Conservation (phyloP, 2,797 vertebrate genomes). For the Acipenser oxyrinchus region DNA sequence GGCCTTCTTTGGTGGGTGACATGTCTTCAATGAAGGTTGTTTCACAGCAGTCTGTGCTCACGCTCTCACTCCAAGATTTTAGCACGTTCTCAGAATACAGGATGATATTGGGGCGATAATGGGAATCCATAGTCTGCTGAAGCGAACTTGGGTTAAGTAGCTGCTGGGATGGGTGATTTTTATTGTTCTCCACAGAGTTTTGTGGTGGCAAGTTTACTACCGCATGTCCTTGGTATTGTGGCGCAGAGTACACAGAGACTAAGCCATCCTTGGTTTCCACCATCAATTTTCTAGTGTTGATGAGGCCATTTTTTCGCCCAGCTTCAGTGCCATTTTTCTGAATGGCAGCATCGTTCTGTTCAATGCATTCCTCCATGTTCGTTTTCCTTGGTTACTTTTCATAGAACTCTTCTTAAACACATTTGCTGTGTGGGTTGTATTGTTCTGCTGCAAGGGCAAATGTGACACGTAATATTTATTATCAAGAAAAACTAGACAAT, state of each 20-base stretch:
- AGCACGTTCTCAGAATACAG: conserved; percentile 74
- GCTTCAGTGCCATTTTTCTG: conserved; percentile 45
- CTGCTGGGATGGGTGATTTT: conserved; percentile 59
- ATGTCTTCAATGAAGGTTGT: conserved; percentile 85
- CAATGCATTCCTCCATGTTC: conserved; percentile 60
- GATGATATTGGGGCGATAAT: conserved; percentile 71
- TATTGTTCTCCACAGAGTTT: conserved; percentile 33
- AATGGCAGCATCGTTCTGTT: conserved; percentile 47
- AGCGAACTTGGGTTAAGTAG: conserved; percentile 75
- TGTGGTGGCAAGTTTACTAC: conserved; percentile 42
- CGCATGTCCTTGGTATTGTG: conserved; percentile 67
- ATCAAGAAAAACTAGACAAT: no score
- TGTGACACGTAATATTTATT: no score
- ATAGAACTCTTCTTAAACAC: conserved; percentile 40
- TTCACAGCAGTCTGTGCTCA: conserved; percentile 73
- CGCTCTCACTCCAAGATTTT: conserved; percentile 63
- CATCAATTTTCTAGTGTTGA: conserved; percentile 71
- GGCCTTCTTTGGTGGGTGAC: conserved; percentile 62
- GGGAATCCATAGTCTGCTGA: conserved; percentile 63
- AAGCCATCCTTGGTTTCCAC: conserved; percentile 65
- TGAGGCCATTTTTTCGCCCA: conserved; percentile 71
- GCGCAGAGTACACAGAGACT: conserved; percentile 69
- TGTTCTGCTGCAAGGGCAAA: conserved; percentile 42
- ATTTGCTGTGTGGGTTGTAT: conserved; percentile 41
- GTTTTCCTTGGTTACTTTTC: conserved; percentile 26